Percentiles rank a stretch among this genome's conserved stretches.
Evolutionary conservation across 2,797 vertebrate species (phyloP).

Genomic region (Falco cherrug): DNA sequence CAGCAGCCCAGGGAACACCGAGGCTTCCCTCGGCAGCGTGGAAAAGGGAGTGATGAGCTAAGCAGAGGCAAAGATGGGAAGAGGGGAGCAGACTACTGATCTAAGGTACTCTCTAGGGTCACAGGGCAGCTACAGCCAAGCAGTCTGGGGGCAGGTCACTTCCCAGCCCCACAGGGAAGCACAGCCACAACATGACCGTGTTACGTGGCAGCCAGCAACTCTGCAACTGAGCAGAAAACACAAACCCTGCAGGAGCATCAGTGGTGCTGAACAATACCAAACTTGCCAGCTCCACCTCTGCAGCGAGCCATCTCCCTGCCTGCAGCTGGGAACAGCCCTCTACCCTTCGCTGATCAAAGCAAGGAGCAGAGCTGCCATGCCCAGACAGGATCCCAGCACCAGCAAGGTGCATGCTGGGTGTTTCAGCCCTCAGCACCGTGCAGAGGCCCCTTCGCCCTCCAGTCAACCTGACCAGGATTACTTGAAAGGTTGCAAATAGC

Average conservation of each 20-base stretch:
- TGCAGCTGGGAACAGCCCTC: neutral
- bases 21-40: too few relatives aligned
- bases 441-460: neutral
- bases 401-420: neutral
- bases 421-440: neutral
- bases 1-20: accelerated
- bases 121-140: neutral
- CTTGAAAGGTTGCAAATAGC: accelerated
- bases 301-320: neutral
- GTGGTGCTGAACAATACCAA: neutral
- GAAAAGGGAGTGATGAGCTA: neutral
- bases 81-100: neutral
- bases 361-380: neutral
- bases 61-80: neutral
- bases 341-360: neutral
- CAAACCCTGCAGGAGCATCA: neutral
- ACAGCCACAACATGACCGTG: neutral
- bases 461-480: too few relatives aligned
- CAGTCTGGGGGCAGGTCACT: neutral
- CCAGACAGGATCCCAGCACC: neutral
- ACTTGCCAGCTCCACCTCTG: neutral
- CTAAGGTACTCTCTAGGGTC: neutral
- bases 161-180: neutral
- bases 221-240: neutral
- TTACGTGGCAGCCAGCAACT: accelerated